A percentile compares a stretch with the other conserved stretches of the same genome.
These are phyloP conservation scores for Poecile atricapillus DNA, from an alignment of 2,113 vertebrate genomes.

Conservation along the genomic window DNA sequence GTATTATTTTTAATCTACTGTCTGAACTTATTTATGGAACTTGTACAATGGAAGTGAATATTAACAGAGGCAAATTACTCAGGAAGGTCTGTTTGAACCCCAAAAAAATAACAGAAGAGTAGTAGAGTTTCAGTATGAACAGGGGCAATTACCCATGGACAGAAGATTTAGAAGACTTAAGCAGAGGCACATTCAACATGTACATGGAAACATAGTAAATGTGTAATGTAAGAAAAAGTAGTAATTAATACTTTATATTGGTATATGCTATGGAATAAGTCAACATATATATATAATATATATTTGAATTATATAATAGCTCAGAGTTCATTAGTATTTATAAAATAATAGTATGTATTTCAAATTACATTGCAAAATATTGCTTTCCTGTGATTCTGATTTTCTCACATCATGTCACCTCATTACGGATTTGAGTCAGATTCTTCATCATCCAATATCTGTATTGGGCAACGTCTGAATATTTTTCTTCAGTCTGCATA, in stretches of 20 bases:
- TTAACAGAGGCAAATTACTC: background rate
- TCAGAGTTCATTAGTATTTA: background rate
- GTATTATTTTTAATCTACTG: background rate
- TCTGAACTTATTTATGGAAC: background rate
- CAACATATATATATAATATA: background rate
- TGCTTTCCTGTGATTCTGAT: background rate
- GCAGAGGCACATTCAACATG: background rate
- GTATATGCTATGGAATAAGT: background rate
- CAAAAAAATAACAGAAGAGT: background rate
- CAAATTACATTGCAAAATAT: background rate
- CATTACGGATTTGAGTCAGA: background rate
- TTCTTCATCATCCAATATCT: background rate
- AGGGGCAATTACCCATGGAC: background rate
- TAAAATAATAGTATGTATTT: background rate
- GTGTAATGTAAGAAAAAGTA: background rate
- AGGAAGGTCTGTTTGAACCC: background rate
- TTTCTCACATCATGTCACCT: background rate
- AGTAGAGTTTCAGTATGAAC: background rate
- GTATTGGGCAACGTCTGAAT: background rate
- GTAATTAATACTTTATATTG: background rate
- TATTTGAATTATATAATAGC: background rate
- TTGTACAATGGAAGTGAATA: background rate
- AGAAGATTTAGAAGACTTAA: background rate
- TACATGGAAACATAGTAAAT: background rate
- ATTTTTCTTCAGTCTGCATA: background rate